phyloP scores from a whole-genome alignment of 1,140 invertebrate genomes.

The Zelostemma sp. region DNA sequence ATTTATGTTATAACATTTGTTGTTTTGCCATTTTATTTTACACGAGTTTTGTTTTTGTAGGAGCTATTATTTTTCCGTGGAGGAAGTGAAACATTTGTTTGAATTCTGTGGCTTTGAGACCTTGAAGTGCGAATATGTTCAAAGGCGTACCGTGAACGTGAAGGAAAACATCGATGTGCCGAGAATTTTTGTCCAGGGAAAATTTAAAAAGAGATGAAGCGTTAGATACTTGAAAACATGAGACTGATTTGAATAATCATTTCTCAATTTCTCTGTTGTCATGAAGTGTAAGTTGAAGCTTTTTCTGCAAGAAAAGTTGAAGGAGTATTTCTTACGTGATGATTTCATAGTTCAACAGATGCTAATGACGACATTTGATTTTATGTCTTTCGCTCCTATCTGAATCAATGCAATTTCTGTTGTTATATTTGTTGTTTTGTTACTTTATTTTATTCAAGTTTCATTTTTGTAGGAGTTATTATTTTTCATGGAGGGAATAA shows the following conservation, averaged over 20 bases:
- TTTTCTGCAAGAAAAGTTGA: no score
- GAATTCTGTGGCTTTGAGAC: constrained; percentile 78
- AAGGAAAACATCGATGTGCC: constrained; percentile 93
- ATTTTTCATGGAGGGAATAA: constrained; percentile 80
- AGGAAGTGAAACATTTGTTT: constrained; percentile 77
- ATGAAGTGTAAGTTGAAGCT: no score
- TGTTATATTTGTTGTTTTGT: no score
- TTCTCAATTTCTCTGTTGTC: no score
- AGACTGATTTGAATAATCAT: no score
- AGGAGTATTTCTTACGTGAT: constrained; percentile 74
- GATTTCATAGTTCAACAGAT: constrained; percentile 36
- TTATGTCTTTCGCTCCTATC: constrained; percentile 2
- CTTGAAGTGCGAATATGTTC: constrained; percentile 80
- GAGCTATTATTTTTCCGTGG: constrained; percentile 84
- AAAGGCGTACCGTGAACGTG: constrained; percentile 88
- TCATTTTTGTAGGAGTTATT: constrained; percentile 79
- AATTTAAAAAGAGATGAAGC: constrained; percentile 78
- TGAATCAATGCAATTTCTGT: constrained; percentile 82
- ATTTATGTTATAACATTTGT: constrained; percentile 73
- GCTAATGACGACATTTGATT: constrained; percentile 3
- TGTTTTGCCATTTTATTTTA: no score
- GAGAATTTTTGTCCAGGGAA: constrained; percentile 92
- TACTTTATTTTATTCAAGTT: no score
- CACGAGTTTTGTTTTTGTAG: constrained; percentile 71
- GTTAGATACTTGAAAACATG: no score